These are phyloP conservation scores for Dromius quadrimaculatus DNA, from an alignment of 2,888 invertebrate species.

Conservation along the genomic window DNA sequence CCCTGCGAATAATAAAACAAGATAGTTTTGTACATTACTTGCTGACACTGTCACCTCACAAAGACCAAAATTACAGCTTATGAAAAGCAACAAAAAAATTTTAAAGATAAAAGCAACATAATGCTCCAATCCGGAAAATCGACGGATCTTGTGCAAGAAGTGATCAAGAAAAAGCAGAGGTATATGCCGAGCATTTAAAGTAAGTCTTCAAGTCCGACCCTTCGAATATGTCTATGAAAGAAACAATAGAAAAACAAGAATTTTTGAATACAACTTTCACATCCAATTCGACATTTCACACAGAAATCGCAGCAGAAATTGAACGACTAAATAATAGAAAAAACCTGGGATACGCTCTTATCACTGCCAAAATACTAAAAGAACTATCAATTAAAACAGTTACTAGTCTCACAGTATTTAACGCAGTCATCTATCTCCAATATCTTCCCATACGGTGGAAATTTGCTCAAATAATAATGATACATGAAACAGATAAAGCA, in stretches of 20 bases:
- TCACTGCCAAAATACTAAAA: background rate
- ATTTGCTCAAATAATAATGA: too few relatives aligned
- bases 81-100: slow-evolving; percentile 7
- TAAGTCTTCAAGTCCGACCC: background rate
- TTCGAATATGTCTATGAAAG: background rate
- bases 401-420: background rate
- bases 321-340: background rate
- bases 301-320: background rate
- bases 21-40: background rate
- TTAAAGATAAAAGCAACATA: background rate
- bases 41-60: background rate
- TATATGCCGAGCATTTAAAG: background rate
- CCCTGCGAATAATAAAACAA: slow-evolving; percentile 1
- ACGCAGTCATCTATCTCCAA: background rate
- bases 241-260: background rate
- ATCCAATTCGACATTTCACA: background rate
- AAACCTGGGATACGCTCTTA: background rate
- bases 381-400: background rate
- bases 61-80: background rate
- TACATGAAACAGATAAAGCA: background rate
- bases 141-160: background rate
- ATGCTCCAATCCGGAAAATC: background rate
- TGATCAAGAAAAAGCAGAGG: background rate
- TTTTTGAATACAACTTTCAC: background rate
- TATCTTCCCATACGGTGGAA: background rate